These are phyloP conservation scores for Zapus hudsonius DNA, from an alignment of 2,113 vertebrate species.

Conservation along the genomic window DNA sequence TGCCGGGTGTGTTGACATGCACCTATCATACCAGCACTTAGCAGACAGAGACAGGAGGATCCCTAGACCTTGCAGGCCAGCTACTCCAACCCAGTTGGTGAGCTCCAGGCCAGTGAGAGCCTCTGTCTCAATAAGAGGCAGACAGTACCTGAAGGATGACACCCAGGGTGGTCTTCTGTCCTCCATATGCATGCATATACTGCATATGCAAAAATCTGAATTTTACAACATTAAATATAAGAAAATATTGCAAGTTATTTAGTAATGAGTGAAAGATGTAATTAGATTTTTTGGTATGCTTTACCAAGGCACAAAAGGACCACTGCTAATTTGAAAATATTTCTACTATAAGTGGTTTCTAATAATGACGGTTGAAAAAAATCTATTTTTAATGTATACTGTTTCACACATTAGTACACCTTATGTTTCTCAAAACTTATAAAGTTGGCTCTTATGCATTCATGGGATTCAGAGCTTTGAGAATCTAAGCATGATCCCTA, in stretches of 20 bases:
- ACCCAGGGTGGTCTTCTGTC: too few species aligned
- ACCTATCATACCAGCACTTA: too few species aligned
- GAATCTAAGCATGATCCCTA: neutral
- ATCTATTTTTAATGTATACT: slow-evolving; percentile 19
- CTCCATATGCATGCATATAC: too few species aligned
- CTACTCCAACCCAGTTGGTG: too few species aligned
- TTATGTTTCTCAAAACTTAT: slow-evolving; percentile 43
- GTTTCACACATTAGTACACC: neutral
- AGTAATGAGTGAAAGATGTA: slow-evolving; percentile 40
- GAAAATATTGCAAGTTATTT: neutral
- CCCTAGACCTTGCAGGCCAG: too few species aligned
- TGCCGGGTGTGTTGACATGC: too few species aligned
- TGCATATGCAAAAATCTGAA: neutral
- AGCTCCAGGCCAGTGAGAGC: too few species aligned
- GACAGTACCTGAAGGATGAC: too few species aligned
- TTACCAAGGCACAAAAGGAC: slow-evolving; percentile 23
- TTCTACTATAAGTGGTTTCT: slow-evolving; percentile 38
- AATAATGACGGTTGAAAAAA: neutral
- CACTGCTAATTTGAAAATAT: slow-evolving; percentile 13
- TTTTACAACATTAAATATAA: slow-evolving; percentile 16
- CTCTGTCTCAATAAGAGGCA: too few species aligned
- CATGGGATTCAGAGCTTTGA: neutral
- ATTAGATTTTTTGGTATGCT: neutral
- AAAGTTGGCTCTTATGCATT: too few species aligned
- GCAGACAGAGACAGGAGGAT: too few species aligned